These are phyloP conservation scores for Dryobates pubescens DNA, from an alignment of 2,797 vertebrate species.

Conservation along the genomic window DNA sequence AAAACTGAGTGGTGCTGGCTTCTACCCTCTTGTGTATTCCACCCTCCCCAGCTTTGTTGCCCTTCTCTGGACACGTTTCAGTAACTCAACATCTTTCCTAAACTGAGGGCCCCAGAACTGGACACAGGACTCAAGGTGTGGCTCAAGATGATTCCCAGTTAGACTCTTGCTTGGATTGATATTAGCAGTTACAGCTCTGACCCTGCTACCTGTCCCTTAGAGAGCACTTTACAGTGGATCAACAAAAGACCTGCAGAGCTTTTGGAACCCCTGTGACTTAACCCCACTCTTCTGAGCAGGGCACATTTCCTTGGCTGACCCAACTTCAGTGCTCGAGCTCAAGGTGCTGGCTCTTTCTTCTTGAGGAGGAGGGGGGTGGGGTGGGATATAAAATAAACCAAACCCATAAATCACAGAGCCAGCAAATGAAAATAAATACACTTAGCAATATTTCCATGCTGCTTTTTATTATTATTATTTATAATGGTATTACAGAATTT, in stretches of 20 bases:
- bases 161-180: background rate
- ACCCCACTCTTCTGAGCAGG: accelerated
- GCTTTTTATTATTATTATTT: slow-evolving; percentile 75
- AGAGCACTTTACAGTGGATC: background rate
- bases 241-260: background rate
- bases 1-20: background rate
- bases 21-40: background rate
- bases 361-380: background rate
- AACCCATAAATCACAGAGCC: slow-evolving; percentile 53
- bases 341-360: background rate
- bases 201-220: background rate
- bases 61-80: too few relatives aligned
- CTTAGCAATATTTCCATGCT: slow-evolving; percentile 66
- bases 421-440: slow-evolving; percentile 73
- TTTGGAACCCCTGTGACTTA: background rate
- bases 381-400: slow-evolving; percentile 15
- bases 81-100: too few relatives aligned
- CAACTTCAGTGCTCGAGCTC: accelerated
- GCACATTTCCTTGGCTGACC: background rate
- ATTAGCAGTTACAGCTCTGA: background rate
- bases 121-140: too few relatives aligned
- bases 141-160: background rate
- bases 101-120: too few relatives aligned
- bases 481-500: slow-evolving; percentile 71
- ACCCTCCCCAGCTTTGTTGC: too few relatives aligned